These are phyloP conservation scores for Coecobrya sp. DNA, from an alignment of 2,888 invertebrate genomes.

Conservation along the genomic window DNA sequence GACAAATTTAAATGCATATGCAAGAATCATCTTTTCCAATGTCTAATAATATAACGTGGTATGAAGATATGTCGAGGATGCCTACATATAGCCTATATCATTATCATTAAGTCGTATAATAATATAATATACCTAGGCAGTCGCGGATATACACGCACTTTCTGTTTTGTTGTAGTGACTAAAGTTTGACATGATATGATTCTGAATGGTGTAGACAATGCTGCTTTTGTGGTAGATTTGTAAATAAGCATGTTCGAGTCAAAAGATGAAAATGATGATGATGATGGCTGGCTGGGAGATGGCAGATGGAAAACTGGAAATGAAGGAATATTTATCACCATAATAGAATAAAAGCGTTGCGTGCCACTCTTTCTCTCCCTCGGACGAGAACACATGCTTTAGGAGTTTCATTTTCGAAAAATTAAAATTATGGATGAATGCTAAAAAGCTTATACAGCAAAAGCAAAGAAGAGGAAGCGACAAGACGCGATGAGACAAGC, in stretches of 20 bases:
- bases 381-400: background rate
- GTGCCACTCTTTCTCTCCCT: constrained; percentile 34
- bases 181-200: constrained; percentile 47
- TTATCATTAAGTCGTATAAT: background rate
- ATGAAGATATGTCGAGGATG: background rate
- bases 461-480: background rate
- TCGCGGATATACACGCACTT: background rate
- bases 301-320: constrained; percentile 70
- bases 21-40: too few relatives aligned
- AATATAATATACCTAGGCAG: too few relatives aligned
- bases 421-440: constrained; percentile 44
- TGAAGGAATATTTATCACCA: constrained; percentile 71
- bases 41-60: too few relatives aligned
- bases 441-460: constrained; percentile 50
- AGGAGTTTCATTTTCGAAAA: constrained; percentile 22
- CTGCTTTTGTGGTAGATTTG: constrained; percentile 66
- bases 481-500: background rate
- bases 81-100: background rate
- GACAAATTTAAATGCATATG: constrained; percentile 76
- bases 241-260: constrained; percentile 62
- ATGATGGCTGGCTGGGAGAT: constrained; percentile 60
- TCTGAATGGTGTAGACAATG: constrained; percentile 71
- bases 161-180: constrained; percentile 34
- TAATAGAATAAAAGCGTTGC: constrained; percentile 63
- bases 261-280: constrained; percentile 70